Conservation (phyloP, 2,113 vertebrate genomes). For the Sylvilagus bachmani region DNA sequence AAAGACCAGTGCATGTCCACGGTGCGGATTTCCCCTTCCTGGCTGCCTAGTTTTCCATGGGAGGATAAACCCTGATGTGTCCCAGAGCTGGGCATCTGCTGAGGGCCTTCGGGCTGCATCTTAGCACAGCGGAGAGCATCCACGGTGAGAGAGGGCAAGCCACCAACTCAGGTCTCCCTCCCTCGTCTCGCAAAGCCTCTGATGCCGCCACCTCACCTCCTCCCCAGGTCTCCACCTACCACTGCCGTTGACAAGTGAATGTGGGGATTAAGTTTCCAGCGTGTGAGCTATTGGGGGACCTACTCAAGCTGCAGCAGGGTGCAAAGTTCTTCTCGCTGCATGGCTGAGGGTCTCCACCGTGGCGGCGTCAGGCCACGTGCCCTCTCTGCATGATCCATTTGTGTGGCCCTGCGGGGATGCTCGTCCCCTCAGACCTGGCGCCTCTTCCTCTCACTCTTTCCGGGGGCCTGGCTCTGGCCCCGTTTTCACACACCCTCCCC, state of each 20-base stretch:
- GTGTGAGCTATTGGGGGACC: neutral
- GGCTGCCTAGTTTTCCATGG: neutral
- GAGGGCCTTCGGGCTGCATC: neutral
- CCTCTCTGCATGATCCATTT: neutral
- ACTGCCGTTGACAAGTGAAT: neutral
- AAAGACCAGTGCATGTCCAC: neutral
- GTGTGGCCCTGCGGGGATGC: too few species aligned
- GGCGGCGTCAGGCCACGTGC: neutral
- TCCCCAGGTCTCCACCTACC: neutral
- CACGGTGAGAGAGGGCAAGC: neutral
- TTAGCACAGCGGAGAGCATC: accelerated
- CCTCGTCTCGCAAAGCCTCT: neutral
- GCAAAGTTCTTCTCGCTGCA: neutral
- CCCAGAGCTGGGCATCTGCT: neutral
- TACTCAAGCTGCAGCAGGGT: neutral
- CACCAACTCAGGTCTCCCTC: too few species aligned
- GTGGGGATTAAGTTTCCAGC: neutral
- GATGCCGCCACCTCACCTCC: too few species aligned
- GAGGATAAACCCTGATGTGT: neutral
- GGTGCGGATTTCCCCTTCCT: neutral
- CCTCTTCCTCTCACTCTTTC: neutral
- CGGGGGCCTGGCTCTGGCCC: neutral
- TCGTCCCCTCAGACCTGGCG: too few species aligned
- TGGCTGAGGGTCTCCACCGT: neutral
- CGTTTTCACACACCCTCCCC: neutral